Base-by-base conservation (phyloP, 2,113 vertebrate genomes). In the Vulpes vulpes region DNA sequence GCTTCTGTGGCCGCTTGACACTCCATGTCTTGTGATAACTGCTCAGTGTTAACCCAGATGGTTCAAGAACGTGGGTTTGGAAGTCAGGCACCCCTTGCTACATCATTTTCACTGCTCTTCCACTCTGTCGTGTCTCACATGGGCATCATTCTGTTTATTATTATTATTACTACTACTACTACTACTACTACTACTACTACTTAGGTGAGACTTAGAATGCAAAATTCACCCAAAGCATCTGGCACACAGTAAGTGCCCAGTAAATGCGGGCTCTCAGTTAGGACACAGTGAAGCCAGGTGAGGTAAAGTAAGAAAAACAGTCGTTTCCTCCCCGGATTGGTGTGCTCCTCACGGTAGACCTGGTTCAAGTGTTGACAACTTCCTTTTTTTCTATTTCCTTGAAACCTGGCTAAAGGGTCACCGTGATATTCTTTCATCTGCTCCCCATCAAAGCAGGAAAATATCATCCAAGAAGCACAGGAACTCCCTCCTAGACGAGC, bases 351-450 rank as follows among this genome's bases (percentile, higher is more conserved):
- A 60, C 53, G 55, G 51, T 0, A 30, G 92, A 22, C 62, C 1
- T 2, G 69, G 57, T 62, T n/a, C 27, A 1, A n/a, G 71, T 4
- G 10, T 3, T 49, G 93, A 96, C 92, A 95, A 89, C 95, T 96
- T 96, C 92, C 43, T 11, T 55, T 93, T 94, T 87, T 83, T 85
- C 30, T 82, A 43, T 35, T 97, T 98, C 94, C 97, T 95, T 73
- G 82, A 59, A 87, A 15, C 51, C 85, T 30, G 1, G 20, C 80
- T 64, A 57, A 69, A 80, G 78, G 87, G 49, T 82, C 71, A 89
- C 57, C 9, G 1, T 59, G 82, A 60, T 32, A n/a, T 12, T 57
- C 73, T 80, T 79, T 30, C 59, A 64, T 9, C 80, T 25, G 0
- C 30, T 69, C 91, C 14, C 79, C 83, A 87, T 93, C 91, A 86